Percentiles rank a stretch among this genome's conserved stretches.
Evolutionary conservation across 2,113 vertebrate genomes (phyloP).

Genomic region (Oreotrochilus melanogaster): DNA sequence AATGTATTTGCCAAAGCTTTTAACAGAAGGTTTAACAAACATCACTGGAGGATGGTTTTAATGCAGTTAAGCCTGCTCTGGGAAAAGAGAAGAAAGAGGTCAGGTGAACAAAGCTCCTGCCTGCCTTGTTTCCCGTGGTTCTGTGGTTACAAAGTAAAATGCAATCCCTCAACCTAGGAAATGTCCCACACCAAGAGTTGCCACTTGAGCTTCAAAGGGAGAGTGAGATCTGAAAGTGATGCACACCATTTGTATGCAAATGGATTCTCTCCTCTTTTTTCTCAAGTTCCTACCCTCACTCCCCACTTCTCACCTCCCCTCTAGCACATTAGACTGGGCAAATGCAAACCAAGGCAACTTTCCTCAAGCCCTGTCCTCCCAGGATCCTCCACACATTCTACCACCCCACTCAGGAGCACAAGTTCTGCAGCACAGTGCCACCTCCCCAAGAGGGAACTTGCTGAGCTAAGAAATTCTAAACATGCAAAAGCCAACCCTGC

Average conservation of each 20-base stretch:
- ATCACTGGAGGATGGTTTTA: not conserved
- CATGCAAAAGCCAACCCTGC: not conserved
- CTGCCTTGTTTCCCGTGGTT: not conserved
- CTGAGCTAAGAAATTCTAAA: not conserved
- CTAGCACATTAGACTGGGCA: not conserved
- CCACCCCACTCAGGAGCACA: not conserved
- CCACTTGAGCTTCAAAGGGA: conserved; percentile 25
- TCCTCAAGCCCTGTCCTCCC: not conserved
- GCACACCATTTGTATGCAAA: conserved; percentile 35
- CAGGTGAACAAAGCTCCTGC: not conserved
- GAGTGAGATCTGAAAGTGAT: conserved; percentile 8
- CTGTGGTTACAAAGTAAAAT: conserved; percentile 28
- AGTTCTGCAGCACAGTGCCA: not conserved
- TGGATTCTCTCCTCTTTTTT: not conserved
- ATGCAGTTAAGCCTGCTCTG: not conserved
- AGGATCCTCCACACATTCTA: not conserved
- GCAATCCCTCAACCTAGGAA: not conserved
- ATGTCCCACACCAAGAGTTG: not conserved
- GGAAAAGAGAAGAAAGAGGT: not conserved
- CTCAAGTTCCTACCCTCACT: not conserved
- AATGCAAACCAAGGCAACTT: not conserved
- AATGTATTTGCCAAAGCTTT: not conserved
- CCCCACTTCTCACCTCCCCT: not conserved
- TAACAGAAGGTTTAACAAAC: not conserved
- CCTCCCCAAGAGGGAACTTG: not conserved